A percentile compares a stretch with the other conserved stretches of the same genome.
Evolutionary conservation across 1,140 invertebrate species (phyloP).

Genomic region (Pseudomyrmex concolor): DNA sequence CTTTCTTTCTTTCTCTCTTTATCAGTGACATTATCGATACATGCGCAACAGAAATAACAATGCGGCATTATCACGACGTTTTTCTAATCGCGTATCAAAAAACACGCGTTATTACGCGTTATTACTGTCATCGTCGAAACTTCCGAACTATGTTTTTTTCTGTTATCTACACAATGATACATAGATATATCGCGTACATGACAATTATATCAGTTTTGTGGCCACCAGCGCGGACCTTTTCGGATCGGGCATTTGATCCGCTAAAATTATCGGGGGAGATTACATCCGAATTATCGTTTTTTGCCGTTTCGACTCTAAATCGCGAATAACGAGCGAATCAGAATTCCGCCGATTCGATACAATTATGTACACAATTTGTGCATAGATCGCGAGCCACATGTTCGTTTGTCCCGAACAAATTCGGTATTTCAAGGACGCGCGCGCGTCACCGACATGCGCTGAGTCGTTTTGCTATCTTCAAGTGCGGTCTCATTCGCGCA

Average conservation of each 20-base stretch:
- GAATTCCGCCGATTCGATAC: neutral
- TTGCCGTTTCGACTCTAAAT: neutral
- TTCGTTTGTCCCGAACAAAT: conserved; percentile 48
- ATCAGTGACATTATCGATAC: conserved; percentile 5
- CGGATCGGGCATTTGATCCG: neutral
- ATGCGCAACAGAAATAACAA: conserved; percentile 8
- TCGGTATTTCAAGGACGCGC: conserved; percentile 73
- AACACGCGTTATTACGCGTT: neutral
- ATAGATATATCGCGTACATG: too few relatives aligned
- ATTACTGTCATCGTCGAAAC: neutral
- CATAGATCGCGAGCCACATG: conserved; percentile 65
- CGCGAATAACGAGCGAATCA: conserved; percentile 8
- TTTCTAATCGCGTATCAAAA: neutral
- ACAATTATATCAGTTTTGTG: neutral
- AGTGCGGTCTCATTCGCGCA: conserved; percentile 37
- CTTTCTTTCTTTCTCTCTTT: neutral
- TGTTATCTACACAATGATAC: neutral
- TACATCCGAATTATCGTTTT: neutral
- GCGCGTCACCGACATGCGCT: conserved; percentile 45
- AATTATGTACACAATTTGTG: conserved; percentile 45
- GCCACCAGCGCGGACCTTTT: neutral
- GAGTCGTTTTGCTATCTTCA: conserved; percentile 51
- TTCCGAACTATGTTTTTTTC: neutral
- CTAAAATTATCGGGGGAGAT: too few relatives aligned
- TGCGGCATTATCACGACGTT: conserved; percentile 2